Percentiles rank a stretch among this genome's conserved stretches.
Evolutionary conservation across 2,113 vertebrate genomes (phyloP).

Genomic region (Polypterus bichir): DNA sequence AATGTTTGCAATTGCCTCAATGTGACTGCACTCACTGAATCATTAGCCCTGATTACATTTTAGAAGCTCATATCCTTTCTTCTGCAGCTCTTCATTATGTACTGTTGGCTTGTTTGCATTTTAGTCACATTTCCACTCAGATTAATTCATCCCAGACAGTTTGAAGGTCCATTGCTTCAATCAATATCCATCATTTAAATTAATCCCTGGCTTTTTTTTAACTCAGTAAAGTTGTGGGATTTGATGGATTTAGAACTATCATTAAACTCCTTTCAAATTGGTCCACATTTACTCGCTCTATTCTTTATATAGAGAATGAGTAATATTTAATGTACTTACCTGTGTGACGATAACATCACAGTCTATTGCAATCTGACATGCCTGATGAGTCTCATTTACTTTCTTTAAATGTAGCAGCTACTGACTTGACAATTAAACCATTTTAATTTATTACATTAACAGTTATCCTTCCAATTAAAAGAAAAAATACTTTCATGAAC

Average conservation of each 20-base stretch:
- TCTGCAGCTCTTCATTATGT: constrained; percentile 8
- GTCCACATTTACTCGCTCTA: background rate
- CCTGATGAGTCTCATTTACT: too few relatives aligned
- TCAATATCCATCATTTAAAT: constrained; percentile 38
- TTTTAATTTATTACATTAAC: too few relatives aligned
- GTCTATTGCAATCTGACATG: too few relatives aligned
- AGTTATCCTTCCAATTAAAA: too few relatives aligned
- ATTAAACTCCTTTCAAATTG: constrained; percentile 16
- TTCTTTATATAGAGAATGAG: too few relatives aligned
- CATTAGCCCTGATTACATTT: constrained; percentile 19
- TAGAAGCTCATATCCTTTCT: constrained; percentile 14
- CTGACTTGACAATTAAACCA: too few relatives aligned
- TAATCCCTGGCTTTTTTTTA: constrained; percentile 29
- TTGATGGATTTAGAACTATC: constrained; percentile 19
- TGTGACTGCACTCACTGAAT: constrained; percentile 10
- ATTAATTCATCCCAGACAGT: constrained; percentile 34
- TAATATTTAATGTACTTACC: too few relatives aligned
- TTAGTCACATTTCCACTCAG: constrained; percentile 26
- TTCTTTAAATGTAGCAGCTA: too few relatives aligned
- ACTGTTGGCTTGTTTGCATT: constrained; percentile 21
- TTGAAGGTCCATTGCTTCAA: constrained; percentile 31
- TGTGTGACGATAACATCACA: too few relatives aligned
- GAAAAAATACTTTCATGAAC: too few relatives aligned
- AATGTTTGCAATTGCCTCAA: constrained; percentile 4
- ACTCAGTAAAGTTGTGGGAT: constrained; percentile 18